A percentile compares a stretch with the other conserved stretches of the same genome.
Conservation (phyloP, 2,888 invertebrate genomes). For the Scaptomyza parva region DNA sequence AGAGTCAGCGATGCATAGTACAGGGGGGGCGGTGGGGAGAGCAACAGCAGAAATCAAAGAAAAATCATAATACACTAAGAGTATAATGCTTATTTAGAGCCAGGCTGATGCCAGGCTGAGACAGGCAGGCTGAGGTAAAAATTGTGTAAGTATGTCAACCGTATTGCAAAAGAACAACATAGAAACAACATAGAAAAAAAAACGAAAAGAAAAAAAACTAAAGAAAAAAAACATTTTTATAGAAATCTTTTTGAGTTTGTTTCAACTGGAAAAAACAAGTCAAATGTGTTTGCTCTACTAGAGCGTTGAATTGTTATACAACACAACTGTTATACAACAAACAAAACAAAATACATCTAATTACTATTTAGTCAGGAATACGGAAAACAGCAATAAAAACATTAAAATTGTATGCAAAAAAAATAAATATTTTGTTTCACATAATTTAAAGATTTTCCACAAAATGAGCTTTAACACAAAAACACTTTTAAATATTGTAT, state of each 20-base stretch:
- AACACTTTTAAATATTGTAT: neutral
- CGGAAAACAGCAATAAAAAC: too few relatives aligned
- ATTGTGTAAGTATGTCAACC: conserved; percentile 38
- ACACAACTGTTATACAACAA: neutral
- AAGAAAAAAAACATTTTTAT: conserved; percentile 19
- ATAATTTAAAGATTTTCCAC: too few relatives aligned
- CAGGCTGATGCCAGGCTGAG: neutral
- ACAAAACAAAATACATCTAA: too few relatives aligned
- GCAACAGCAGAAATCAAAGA: conserved; percentile 3
- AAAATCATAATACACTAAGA: conserved; percentile 17
- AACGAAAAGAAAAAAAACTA: neutral
- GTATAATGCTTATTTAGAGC: conserved; percentile 22
- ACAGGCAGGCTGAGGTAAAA: neutral
- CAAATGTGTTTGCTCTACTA: neutral
- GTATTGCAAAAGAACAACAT: conserved; percentile 17
- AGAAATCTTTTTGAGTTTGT: conserved; percentile 23
- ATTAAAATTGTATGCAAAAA: too few relatives aligned
- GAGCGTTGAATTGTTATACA: neutral
- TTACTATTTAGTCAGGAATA: too few relatives aligned
- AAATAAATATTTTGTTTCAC: too few relatives aligned
- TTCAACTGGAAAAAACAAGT: neutral
- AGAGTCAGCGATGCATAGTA: conserved; percentile 34
- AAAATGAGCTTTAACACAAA: too few relatives aligned
- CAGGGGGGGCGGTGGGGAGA: neutral
- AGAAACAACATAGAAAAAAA: too few relatives aligned